Evolutionary conservation across 2,113 vertebrate genomes (phyloP), one percentile per base, ranked within the genome.

Genomic region (Elgaria multicarinata): DNA sequence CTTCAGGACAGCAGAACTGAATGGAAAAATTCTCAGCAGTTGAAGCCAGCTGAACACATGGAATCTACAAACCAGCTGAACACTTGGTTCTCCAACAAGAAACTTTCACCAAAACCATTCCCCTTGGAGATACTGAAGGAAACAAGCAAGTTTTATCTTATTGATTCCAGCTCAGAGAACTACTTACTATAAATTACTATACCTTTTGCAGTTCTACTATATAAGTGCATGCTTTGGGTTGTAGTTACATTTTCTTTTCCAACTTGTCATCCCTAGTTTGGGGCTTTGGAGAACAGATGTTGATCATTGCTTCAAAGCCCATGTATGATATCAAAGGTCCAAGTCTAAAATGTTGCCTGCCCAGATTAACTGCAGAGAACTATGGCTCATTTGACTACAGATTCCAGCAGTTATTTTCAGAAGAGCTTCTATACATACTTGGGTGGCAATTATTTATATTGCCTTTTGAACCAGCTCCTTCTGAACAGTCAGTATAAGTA

Each of bases 401-500:
- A 90, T 39, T 72, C 84, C 82, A 86, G 10, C 31, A 2, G 24
- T 89, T 88, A 62, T 87, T 53, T 69, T 84, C 42, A n/a, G 28
- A 28, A 69, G 14, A 84, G 3, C 20, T 18, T 69, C 62, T 33
- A 46, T 50, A 10, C 12, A 69, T 24, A 20, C 26, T n/a, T 36
- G 64, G 10, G 20, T 33, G 71, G 66, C 82, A 69, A 50, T 84
- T 33, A 69, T 46, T 83, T 83, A 33, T 46, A 67, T 31, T 62
- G 87, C 24, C 72, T 81, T 55, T n/a, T 92, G 82, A 82, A 53
- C 89, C 58, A 87, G 1, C 4, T 91, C 33, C 28, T 71, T 80
- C 36, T 53, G 46, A 26, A 58, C 81, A 72, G 75, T 80, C 87
- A 66, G 72, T 18, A 69, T 78, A 79, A 10, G 55, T 58, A 71